A percentile compares a stretch with the other conserved stretches of the same genome.
These are phyloP conservation scores for Coreoperca whiteheadi DNA, from an alignment of 2,113 vertebrate species.

Conservation along the genomic window DNA sequence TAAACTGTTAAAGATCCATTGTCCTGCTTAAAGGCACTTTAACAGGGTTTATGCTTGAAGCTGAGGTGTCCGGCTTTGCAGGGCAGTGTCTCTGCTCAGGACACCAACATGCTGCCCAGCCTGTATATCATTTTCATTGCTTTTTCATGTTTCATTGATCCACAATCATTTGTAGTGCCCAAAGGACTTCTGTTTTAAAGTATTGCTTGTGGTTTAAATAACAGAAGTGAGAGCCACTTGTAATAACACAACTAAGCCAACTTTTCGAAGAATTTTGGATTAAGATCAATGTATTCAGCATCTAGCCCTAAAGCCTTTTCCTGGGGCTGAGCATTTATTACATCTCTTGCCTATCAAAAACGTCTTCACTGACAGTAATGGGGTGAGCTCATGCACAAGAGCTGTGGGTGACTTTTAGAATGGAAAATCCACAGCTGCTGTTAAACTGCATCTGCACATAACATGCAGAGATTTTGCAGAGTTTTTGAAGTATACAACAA, in stretches of 20 bases:
- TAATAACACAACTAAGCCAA: conserved; percentile 61
- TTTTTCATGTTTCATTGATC: conserved; percentile 47
- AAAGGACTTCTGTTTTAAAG: conserved; percentile 49
- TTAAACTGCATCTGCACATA: conserved; percentile 43
- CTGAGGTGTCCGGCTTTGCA: conserved; percentile 8
- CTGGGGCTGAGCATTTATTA: conserved; percentile 60
- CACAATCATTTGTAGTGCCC: conserved; percentile 29
- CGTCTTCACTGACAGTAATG: conserved; percentile 68
- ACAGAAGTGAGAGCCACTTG: conserved; percentile 57
- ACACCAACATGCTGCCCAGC: conserved; percentile 2
- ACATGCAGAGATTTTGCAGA: conserved; percentile 53
- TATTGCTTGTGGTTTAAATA: conserved; percentile 50
- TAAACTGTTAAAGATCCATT: background rate
- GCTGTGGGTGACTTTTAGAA: conserved; percentile 67
- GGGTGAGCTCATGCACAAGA: conserved; percentile 70
- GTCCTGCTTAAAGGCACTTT: background rate
- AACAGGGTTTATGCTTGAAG: background rate
- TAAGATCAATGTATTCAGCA: conserved; percentile 67
- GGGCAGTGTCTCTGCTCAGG: background rate
- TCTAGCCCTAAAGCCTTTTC: conserved; percentile 55
- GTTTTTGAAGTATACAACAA: conserved; percentile 56
- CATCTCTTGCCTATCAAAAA: conserved; percentile 71
- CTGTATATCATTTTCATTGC: conserved; percentile 19
- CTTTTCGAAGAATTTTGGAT: conserved; percentile 65
- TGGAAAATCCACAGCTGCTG: conserved; percentile 67